Conservation (phyloP, 2,113 vertebrate genomes). For the Macquaria australasica region DNA sequence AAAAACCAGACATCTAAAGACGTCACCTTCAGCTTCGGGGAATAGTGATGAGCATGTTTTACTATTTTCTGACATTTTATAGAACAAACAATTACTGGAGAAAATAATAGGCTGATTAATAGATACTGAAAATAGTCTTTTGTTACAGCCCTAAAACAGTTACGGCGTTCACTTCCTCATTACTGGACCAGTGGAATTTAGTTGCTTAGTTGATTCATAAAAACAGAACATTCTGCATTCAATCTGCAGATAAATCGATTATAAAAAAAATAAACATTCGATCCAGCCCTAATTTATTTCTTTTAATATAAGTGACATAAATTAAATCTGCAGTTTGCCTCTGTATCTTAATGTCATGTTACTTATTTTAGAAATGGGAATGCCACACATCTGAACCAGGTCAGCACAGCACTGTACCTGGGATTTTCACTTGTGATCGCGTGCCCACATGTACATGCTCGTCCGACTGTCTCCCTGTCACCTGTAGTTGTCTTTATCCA, state of each 20-base stretch:
- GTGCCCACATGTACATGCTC: slow-evolving; percentile 12
- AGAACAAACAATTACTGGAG: background rate
- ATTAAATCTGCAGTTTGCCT: background rate
- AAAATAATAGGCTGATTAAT: background rate
- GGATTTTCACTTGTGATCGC: slow-evolving; percentile 26
- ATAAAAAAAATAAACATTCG: background rate
- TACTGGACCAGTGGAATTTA: background rate
- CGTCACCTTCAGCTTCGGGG: background rate
- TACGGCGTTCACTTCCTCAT: background rate
- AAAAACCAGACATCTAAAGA: too few relatives aligned
- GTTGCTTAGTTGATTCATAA: background rate
- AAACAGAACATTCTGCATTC: background rate
- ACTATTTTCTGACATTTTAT: background rate
- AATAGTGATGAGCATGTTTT: background rate
- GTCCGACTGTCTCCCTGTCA: slow-evolving; percentile 48
- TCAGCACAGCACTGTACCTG: background rate
- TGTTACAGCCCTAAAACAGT: background rate
- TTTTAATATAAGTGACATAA: too few relatives aligned
- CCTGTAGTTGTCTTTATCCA: slow-evolving; percentile 55
- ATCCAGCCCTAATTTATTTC: background rate
- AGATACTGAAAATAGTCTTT: background rate
- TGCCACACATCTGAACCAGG: slow-evolving; percentile 24
- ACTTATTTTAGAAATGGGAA: slow-evolving; percentile 15
- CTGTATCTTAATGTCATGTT: slow-evolving; percentile 23
- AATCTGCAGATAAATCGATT: background rate